Evolutionary conservation across 2,797 vertebrate genomes (phyloP), one percentile per base, ranked within the genome.

Genomic region (Oryzias dopingdopingensis): DNA sequence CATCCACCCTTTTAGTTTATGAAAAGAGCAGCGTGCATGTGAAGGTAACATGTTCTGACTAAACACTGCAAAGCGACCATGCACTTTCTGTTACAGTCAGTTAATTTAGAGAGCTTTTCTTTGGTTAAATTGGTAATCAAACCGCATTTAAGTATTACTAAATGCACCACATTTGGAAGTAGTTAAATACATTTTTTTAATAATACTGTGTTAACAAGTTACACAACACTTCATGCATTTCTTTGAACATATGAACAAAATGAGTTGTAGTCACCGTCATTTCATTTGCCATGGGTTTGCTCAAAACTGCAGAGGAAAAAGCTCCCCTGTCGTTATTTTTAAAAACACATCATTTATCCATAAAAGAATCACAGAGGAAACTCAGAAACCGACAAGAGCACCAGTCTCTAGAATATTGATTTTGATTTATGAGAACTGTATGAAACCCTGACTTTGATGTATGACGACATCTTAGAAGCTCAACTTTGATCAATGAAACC

Each of bases 1-100:
- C 52, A 55, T 68, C 20, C 53, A 50, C 32, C 47, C 18, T 74
- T 75, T 73, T 43, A 56, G 23, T 75, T 74, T 76, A 76, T 78
- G 56, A 82, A 80, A 70, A 46, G 50, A 3, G 56, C 18, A 42
- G 53, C 68, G 55, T 71, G 67, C 23, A 66, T 59, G 61, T 67
- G 50, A 46, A 54, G 76, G 24, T 57, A 65, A 52, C 40, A 42
- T 22, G 23, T 56, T 61, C 51, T 71, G 59, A 46, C 49, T 40
- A 40, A 49, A 62, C 41, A 46, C 14, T 62, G 32, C 52, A 51
- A 57, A 62, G 47, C 15, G 3, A 24, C 41, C 10, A 1, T 20
- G 24, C 47, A 22, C 4, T 70, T 56, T 60, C 18, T 44, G 22
- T 14, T 37, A 5, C 37, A 52, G 45, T 47, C 26, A 51, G 12